Conservation (phyloP, 2,113 vertebrate species). For the Notarius quadriscutis region DNA sequence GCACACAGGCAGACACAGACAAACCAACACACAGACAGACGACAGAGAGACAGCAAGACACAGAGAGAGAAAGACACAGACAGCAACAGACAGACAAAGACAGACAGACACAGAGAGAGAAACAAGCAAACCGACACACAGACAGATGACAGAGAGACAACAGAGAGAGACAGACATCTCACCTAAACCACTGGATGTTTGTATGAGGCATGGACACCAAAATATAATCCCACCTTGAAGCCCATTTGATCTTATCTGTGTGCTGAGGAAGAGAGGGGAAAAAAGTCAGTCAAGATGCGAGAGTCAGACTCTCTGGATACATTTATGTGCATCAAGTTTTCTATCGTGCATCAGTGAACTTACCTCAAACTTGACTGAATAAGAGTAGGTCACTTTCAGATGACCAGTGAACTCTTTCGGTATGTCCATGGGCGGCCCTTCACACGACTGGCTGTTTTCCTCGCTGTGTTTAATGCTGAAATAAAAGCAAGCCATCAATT, state of each 20-base stretch:
- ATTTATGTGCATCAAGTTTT: not conserved
- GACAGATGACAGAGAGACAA: too few species aligned
- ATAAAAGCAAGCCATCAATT: too few species aligned
- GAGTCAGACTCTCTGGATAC: not conserved
- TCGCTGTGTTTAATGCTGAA: conserved; percentile 83
- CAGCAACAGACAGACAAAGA: too few species aligned
- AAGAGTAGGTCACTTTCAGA: conserved; percentile 84
- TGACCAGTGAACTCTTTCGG: conserved; percentile 76
- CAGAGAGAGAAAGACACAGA: not conserved
- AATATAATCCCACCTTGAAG: conserved; percentile 98
- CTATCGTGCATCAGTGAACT: conserved; percentile 40
- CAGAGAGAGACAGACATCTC: not conserved
- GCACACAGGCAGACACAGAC: too few species aligned
- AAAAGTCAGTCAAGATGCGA: not conserved
- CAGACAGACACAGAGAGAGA: too few species aligned
- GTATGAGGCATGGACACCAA: conserved; percentile 98
- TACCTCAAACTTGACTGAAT: conserved; percentile 86
- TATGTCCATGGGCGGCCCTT: conserved; percentile 86
- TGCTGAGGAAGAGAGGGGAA: conserved; percentile 73
- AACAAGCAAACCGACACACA: too few species aligned
- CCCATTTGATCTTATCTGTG: conserved; percentile 88
- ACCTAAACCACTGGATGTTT: conserved; percentile 99
- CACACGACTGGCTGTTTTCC: conserved; percentile 76
- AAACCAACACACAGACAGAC: too few species aligned
- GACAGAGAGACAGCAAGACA: too few species aligned